Percentiles rank a stretch among this genome's conserved stretches.
phyloP scores from a whole-genome alignment of 2,113 vertebrate genomes.

The Lethenteron reissneri region DNA sequence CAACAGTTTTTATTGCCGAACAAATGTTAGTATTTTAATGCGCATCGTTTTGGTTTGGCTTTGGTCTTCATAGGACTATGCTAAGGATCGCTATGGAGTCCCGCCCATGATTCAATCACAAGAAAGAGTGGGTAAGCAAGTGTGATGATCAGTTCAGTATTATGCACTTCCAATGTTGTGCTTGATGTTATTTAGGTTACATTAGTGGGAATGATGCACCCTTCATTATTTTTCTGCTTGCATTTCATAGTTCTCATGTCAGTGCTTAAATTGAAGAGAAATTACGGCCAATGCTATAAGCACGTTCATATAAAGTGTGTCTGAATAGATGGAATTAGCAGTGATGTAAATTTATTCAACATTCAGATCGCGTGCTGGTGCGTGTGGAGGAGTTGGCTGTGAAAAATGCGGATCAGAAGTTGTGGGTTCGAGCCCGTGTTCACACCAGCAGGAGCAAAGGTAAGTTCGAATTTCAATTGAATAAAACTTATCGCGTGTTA shows the following conservation, averaged over 20 bases:
- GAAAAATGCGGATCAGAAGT: slow-evolving; percentile 53
- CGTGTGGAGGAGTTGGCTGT: slow-evolving; percentile 47
- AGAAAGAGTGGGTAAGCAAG: slow-evolving; percentile 74
- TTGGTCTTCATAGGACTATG: slow-evolving; percentile 52
- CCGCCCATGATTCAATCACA: slow-evolving; percentile 67
- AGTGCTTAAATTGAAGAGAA: neutral
- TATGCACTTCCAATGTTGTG: neutral
- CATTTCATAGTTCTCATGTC: neutral
- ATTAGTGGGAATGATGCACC: neutral
- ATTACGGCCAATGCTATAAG: neutral
- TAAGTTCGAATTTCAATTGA: slow-evolving; percentile 22
- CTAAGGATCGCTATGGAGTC: slow-evolving; percentile 73
- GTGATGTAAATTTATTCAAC: neutral
- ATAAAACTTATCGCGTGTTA: neutral
- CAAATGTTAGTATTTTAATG: neutral
- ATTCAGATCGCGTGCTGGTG: slow-evolving; percentile 48
- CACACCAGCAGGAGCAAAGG: slow-evolving; percentile 98
- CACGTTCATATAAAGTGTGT: neutral
- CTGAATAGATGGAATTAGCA: slow-evolving; percentile 5
- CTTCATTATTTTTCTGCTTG: neutral
- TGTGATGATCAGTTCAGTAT: neutral
- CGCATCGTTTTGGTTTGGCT: neutral
- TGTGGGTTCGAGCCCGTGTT: slow-evolving; percentile 81
- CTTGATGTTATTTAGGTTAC: neutral
- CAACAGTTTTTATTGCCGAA: neutral